Percentiles rank a stretch among this genome's conserved stretches.
phyloP scores from a whole-genome alignment of 2,797 vertebrate species.

The Hoplostethus atlanticus region DNA sequence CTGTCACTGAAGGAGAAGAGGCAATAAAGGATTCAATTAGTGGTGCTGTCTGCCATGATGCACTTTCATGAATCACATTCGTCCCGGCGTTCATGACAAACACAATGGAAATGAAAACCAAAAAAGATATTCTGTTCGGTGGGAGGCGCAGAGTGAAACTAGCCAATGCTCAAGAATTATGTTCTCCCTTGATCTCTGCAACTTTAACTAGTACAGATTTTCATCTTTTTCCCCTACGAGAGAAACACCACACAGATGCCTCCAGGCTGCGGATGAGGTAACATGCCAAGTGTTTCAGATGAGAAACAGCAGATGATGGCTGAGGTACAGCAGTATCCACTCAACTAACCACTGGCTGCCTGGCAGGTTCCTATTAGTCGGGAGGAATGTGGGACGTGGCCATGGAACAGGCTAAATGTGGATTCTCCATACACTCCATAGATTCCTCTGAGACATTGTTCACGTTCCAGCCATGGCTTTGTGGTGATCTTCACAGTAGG shows the following conservation, averaged over 20 bases:
- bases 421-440: slow-evolving; percentile 66
- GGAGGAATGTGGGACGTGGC: slow-evolving; percentile 65
- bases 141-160: background rate
- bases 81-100: background rate
- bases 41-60: slow-evolving; percentile 7
- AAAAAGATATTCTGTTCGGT: background rate
- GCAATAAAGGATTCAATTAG: slow-evolving; percentile 31
- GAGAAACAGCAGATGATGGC: slow-evolving; percentile 27
- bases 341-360: slow-evolving; percentile 37
- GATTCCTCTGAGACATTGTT: slow-evolving; percentile 71
- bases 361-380: slow-evolving; percentile 55
- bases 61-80: slow-evolving; percentile 1
- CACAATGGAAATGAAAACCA: slow-evolving; percentile 11
- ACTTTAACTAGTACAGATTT: slow-evolving; percentile 12
- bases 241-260: slow-evolving; percentile 24
- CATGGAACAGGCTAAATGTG: slow-evolving; percentile 67
- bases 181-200: background rate
- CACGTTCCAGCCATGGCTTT: slow-evolving; percentile 66
- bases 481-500: slow-evolving; percentile 49
- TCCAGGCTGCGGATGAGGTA: background rate
- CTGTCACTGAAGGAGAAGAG: slow-evolving; percentile 86
- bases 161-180: background rate
- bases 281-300: slow-evolving; percentile 12
- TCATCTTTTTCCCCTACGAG: background rate
- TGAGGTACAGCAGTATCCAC: slow-evolving; percentile 19